Conservation (phyloP, 2,888 invertebrate species). For the Sthenelais limicola region DNA sequence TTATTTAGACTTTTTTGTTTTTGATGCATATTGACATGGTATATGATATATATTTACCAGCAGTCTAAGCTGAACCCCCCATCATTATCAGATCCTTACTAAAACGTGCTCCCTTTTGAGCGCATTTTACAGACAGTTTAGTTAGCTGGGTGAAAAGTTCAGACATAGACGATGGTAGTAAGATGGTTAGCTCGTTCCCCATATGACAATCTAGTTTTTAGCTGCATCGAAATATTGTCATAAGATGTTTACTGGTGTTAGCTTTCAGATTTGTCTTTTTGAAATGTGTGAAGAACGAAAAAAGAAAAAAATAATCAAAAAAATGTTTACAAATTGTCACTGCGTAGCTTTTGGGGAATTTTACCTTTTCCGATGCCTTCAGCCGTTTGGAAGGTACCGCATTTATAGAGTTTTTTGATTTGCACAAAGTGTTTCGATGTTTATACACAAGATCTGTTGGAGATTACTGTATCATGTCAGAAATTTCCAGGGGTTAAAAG, state of each 20-base stretch:
- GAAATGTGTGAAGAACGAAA: conserved; percentile 19
- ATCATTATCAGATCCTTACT: conserved; percentile 33
- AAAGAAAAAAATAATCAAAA: conserved; percentile 36
- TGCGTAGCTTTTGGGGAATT: conserved; percentile 30
- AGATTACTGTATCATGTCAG: conserved; percentile 34
- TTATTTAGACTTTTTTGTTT: conserved; percentile 47
- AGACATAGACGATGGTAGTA: conserved; percentile 22
- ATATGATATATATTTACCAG: conserved; percentile 45
- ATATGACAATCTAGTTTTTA: conserved; percentile 45
- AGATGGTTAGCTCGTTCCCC: conserved; percentile 34
- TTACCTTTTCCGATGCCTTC: conserved; percentile 38
- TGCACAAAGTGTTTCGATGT: conserved; percentile 40
- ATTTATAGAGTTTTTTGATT: conserved; percentile 38
- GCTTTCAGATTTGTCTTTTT: conserved; percentile 30
- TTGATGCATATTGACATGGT: conserved; percentile 45
- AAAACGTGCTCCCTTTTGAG: conserved; percentile 69
- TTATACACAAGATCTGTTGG: conserved; percentile 38
- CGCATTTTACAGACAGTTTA: conserved; percentile 53
- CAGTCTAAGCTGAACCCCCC: conserved; percentile 36
- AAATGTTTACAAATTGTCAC: conserved; percentile 38
- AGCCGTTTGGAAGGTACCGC: conserved; percentile 38
- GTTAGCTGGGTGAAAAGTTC: conserved; percentile 34
- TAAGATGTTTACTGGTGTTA: conserved; percentile 36
- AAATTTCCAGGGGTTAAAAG: conserved; percentile 33
- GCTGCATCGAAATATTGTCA: conserved; percentile 40